Evolutionary conservation across 2,113 vertebrate genomes (phyloP), one percentile per base, ranked within the genome.

Genomic region (Pseudopodoces humilis): DNA sequence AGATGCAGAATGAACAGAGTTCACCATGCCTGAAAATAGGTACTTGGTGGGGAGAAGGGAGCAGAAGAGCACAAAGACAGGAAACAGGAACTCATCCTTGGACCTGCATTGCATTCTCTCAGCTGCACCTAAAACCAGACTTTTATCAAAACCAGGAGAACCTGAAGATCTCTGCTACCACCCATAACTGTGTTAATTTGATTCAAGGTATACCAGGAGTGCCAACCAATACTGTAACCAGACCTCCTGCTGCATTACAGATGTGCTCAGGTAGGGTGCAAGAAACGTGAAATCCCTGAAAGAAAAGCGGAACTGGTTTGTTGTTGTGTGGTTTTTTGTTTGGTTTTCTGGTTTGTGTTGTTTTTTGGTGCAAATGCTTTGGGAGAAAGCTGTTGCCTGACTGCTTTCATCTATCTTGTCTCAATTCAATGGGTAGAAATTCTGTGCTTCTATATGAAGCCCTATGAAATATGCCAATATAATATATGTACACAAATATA

Each of bases 31-130:
- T 76, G 28, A 88, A 86, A 92, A 65, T 1, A 5, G 9, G 17
- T 17, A 28, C 3, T 3, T 50, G 24, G 31, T 72, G 49, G 58
- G 65, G 47, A 82, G 49, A 53, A 85, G 24, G 67, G 47, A 83
- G 43, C 31, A 63, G 65, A 43, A 71, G 13, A 87, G 11, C 0
- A 0, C 49, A 78, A 50, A 63, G 6, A 9, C 0, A 9, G 27
- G 41, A 49, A 76, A 49, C 7, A 18, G 33, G 71, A 92, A 65
- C 87, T 86, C 7, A 37, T 49, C 55, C 43, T n/a, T 72, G 23
- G 39, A 52, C 31, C 59, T 50, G 63, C 71, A 10, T 3, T 59
- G 30, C 30, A 25, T 49, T 68, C 64, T 44, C 49, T 63, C 39
- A 33, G 53, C 67, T 85, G 31, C 46, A 72, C 8, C n/a, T 62